Evolutionary conservation across 92 coral and sea anemone genomes (phyloP), one percentile per base, ranked within the genome.

Genomic region (Epizoanthus scotinus): DNA sequence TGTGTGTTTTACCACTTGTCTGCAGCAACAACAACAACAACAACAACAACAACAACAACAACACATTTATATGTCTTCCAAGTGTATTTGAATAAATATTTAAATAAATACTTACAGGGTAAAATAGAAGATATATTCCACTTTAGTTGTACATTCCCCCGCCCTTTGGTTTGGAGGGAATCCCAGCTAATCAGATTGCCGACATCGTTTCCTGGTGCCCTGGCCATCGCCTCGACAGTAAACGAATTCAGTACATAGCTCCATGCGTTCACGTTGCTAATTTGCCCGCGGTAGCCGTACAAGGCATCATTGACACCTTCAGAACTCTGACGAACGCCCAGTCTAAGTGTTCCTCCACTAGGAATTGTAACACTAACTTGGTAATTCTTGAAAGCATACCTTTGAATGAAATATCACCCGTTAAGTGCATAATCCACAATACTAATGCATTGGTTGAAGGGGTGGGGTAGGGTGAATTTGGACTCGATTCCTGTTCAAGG

Each of bases 61-160:
- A n/a, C n/a, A n/a, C n/a, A n/a, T n/a, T n/a, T n/a, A n/a, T n/a
- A 8, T 44, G 52, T 7, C 15, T 44, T 44, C 52, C 52, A 1
- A 8, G 2, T 44, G 15, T 44, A 8, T 44, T 44, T 44, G 3
- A 34, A 34, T 3, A 5, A 34, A 34, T 34, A 6, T 34, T 34
- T 34, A 34, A 34, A n/a, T n/a, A 3, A 44, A 44, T 0, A 40
- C 73, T 68, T 68, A 68, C 73, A 40, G 10, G 56, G 73, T 42
- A 24, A 44, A 68, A 44, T 38, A 19, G 73, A 38, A 38, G 73
- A 68, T 19, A 68, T 24, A 44, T 68, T 29, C 9, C 31, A n/a
- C 73, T n/a, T 13, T 42, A 68, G 47, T 27, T 68, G 73, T 6
- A 68, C 73, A n/a, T 20, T 42, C 29, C 73, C 73, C 20, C n/a